Percentiles rank a stretch among this genome's conserved stretches.
Evolutionary conservation across 2,888 invertebrate species (phyloP).

Genomic region (Megastigmus dorsalis): DNA sequence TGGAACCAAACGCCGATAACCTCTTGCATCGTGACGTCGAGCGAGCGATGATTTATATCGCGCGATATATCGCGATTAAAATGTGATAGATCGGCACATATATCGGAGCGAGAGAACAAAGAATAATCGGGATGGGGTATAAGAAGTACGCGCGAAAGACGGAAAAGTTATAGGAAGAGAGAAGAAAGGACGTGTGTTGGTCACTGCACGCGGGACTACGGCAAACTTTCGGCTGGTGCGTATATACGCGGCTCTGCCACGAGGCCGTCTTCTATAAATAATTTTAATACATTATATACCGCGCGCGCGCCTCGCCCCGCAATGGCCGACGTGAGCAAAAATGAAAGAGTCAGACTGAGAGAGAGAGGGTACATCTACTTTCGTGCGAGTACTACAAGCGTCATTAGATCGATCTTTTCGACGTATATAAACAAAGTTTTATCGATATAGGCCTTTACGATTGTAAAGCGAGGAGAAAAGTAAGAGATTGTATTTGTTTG

Average conservation of each 20-base stretch:
- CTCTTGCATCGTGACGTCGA: slow-evolving; percentile 35
- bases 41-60: no score
- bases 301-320: slow-evolving; percentile 8
- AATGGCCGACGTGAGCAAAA: slow-evolving; percentile 42
- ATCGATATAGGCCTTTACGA: slow-evolving; percentile 18
- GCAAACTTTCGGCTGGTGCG: slow-evolving; percentile 49
- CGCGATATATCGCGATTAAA: neutral
- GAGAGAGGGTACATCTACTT: neutral
- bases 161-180: neutral
- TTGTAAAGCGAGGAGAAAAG: neutral
- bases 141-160: neutral
- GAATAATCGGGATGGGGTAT: neutral
- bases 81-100: neutral
- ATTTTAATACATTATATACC: slow-evolving; percentile 61
- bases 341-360: slow-evolving; percentile 13
- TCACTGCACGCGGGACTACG: slow-evolving; percentile 66
- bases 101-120: neutral
- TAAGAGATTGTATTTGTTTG: no score
- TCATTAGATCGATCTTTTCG: slow-evolving; percentile 30
- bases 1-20: slow-evolving; percentile 31
- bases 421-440: slow-evolving; percentile 25
- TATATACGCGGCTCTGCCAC: slow-evolving; percentile 42
- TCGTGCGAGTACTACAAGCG: slow-evolving; percentile 4
- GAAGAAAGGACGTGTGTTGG: slow-evolving; percentile 58
- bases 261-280: slow-evolving; percentile 69